Percentiles rank a stretch among this genome's conserved stretches.
These are phyloP conservation scores for Tenrec ecaudatus DNA, from an alignment of 2,113 vertebrate genomes.

Conservation along the genomic window DNA sequence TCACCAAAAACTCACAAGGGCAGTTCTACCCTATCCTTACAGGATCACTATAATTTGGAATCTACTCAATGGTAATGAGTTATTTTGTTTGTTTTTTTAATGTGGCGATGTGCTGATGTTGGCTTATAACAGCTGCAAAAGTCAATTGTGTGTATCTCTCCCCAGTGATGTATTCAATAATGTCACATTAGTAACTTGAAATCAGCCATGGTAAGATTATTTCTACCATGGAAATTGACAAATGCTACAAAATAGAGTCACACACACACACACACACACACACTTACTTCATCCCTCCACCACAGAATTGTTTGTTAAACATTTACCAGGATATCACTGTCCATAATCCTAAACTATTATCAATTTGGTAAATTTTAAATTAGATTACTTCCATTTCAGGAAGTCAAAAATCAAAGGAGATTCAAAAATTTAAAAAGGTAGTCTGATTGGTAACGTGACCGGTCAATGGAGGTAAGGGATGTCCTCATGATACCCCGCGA, in stretches of 20 bases:
- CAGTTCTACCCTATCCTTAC: no score
- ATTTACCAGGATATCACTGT: background rate
- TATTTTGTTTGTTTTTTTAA: no score
- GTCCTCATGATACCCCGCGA: background rate
- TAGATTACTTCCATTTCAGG: background rate
- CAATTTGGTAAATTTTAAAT: conserved; percentile 40
- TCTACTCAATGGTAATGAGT: no score
- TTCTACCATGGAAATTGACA: conserved; percentile 44
- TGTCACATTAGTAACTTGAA: background rate
- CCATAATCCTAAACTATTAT: background rate
- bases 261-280: no score
- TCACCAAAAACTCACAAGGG: no score
- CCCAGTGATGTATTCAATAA: background rate
- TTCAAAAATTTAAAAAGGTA: conserved; percentile 47
- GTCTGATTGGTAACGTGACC: background rate
- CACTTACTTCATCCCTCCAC: background rate
- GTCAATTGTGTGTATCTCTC: background rate
- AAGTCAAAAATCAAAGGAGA: conserved; percentile 41
- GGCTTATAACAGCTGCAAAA: background rate
- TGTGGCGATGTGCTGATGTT: background rate
- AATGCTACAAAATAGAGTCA: background rate
- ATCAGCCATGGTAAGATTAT: background rate
- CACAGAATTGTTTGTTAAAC: background rate
- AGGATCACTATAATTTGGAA: no score
- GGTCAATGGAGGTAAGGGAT: background rate